Percentiles rank a stretch among this genome's conserved stretches.
phyloP scores from a whole-genome alignment of 1,140 invertebrate genomes.

The Ceratina calcarata region DNA sequence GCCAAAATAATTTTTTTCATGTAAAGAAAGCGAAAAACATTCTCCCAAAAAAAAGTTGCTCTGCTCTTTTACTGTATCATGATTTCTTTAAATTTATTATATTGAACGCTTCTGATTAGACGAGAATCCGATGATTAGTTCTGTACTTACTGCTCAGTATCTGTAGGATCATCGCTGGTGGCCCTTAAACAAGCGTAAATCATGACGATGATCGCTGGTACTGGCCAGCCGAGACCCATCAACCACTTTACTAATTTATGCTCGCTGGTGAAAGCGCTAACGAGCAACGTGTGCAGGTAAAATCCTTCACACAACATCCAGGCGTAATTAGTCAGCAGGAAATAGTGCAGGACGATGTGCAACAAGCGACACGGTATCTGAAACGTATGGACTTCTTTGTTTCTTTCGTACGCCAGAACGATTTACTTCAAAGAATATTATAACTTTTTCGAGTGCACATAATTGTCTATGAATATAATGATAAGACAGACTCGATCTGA shows the following conservation, averaged over 20 bases:
- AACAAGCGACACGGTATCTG: constrained; percentile 91
- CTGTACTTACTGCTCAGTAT: constrained; percentile 84
- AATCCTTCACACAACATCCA: constrained; percentile 98
- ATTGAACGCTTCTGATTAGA: too few relatives aligned
- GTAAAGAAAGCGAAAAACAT: too few relatives aligned
- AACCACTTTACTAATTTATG: constrained; percentile 91
- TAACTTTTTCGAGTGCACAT: too few relatives aligned
- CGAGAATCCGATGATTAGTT: not conserved
- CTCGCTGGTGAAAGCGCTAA: constrained; percentile 94
- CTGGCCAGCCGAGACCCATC: constrained; percentile 91
- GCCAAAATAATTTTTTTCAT: too few relatives aligned
- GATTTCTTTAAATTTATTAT: too few relatives aligned
- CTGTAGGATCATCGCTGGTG: constrained; percentile 79
- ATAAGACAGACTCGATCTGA: too few relatives aligned
- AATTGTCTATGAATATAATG: too few relatives aligned
- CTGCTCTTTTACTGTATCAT: too few relatives aligned
- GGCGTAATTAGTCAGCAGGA: constrained; percentile 94
- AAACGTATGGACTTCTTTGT: constrained; percentile 33
- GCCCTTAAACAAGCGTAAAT: constrained; percentile 85
- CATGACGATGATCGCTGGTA: constrained; percentile 86
- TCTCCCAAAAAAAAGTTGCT: too few relatives aligned
- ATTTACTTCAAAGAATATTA: too few relatives aligned
- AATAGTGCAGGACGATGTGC: constrained; percentile 93
- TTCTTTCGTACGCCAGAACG: too few relatives aligned
- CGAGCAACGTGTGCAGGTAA: constrained; percentile 95